These are phyloP conservation scores for Eupleurogrammus muticus DNA, from an alignment of 2,797 vertebrate species.

Conservation along the genomic window DNA sequence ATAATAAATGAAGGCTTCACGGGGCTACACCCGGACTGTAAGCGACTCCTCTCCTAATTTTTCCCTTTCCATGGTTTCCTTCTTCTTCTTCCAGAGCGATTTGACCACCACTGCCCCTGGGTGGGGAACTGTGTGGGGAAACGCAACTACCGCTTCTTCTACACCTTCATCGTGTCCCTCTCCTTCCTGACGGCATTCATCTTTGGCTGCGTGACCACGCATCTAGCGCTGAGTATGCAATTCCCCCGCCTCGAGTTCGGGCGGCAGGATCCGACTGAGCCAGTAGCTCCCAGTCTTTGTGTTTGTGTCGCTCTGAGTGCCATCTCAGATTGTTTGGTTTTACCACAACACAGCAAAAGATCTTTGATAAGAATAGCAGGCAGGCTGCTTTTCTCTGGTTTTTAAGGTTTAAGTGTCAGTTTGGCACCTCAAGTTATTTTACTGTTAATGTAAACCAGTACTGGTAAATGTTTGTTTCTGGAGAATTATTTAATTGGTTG, in stretches of 20 bases:
- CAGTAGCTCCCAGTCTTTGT: slow-evolving; percentile 17
- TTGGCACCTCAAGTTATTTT: background rate
- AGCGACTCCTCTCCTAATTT: too few relatives aligned
- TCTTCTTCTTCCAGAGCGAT: slow-evolving; percentile 85
- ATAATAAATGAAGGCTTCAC: slow-evolving; percentile 41
- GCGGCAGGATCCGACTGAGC: background rate
- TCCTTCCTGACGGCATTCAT: slow-evolving; percentile 95
- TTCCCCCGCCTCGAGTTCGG: background rate
- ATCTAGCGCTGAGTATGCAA: slow-evolving; percentile 91
- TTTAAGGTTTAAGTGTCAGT: too few relatives aligned
- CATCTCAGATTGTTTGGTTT: background rate
- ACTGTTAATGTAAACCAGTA: too few relatives aligned
- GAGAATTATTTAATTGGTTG: background rate
- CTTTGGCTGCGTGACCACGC: slow-evolving; percentile 93
- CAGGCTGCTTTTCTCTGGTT: background rate
- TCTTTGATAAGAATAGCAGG: slow-evolving; percentile 17
- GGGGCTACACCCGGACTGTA: too few relatives aligned
- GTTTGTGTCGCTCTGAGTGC: background rate
- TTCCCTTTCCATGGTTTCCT: too few relatives aligned
- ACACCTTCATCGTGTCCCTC: slow-evolving; percentile 94
- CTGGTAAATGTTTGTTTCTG: background rate
- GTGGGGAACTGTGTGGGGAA: slow-evolving; percentile 97
- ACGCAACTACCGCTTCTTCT: slow-evolving; percentile 97
- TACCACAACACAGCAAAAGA: background rate
- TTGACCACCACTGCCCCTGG: slow-evolving; percentile 97